Percentiles rank a stretch among this genome's conserved stretches.
Evolutionary conservation across 2,797 vertebrate species (phyloP).

Genomic region (Buphagus erythrorhynchus): DNA sequence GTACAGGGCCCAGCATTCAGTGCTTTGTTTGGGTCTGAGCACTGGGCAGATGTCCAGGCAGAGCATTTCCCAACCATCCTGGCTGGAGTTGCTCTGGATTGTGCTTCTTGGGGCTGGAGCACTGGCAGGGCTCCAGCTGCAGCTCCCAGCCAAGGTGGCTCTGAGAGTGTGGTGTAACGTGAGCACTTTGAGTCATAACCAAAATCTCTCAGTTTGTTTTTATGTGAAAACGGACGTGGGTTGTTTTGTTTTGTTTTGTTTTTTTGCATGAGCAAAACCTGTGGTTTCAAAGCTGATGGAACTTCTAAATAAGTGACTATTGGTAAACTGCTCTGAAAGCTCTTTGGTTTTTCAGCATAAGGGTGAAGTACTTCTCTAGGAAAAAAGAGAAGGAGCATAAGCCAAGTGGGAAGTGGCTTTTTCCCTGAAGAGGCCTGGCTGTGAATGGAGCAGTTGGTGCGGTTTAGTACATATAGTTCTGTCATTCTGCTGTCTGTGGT

Average conservation of each 20-base stretch:
- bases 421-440: background rate
- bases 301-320: background rate
- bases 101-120: background rate
- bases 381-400: background rate
- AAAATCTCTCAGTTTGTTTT: background rate
- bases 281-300: background rate
- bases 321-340: background rate
- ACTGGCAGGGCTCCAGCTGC: background rate
- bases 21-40: constrained; percentile 41
- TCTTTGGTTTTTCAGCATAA: background rate
- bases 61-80: background rate
- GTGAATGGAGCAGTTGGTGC: background rate
- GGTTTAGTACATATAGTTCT: background rate
- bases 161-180: background rate
- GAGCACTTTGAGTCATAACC: background rate
- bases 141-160: background rate
- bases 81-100: background rate
- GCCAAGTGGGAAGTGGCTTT: background rate
- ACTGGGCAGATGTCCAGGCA: constrained; percentile 5
- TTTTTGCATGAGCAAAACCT: background rate
- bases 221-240: background rate
- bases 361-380: background rate
- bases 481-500: background rate
- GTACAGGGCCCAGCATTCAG: background rate
- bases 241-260: background rate